Evolutionary conservation across 2,888 invertebrate species (phyloP).

Genomic region (Ornithoptera alexandrae): DNA sequence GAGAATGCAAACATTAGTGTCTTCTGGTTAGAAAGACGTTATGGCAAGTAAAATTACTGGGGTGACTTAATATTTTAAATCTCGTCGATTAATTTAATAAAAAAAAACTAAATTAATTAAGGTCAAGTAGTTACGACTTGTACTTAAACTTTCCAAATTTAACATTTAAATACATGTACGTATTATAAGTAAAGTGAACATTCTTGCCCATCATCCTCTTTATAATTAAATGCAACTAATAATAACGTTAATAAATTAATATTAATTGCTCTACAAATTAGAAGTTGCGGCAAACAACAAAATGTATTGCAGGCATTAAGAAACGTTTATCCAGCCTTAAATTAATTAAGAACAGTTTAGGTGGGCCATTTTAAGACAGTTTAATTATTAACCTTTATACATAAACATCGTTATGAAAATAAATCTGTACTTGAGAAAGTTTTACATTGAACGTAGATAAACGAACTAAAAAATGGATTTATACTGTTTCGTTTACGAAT

Average conservation of each 20-base stretch:
- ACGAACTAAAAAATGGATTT: not conserved
- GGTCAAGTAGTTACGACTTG: too few relatives aligned
- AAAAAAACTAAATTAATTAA: too few relatives aligned
- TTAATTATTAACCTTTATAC: conserved; percentile 3
- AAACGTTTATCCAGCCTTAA: not conserved
- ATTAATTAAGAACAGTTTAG: conserved; percentile 8
- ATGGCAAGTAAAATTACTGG: too few relatives aligned
- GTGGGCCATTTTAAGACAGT: conserved; percentile 1
- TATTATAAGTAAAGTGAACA: not conserved
- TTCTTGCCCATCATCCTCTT: not conserved
- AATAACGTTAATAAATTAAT: not conserved
- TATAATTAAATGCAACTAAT: not conserved
- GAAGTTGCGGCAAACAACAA: conserved; percentile 3
- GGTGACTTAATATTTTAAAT: too few relatives aligned
- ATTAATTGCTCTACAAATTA: conserved; percentile 10
- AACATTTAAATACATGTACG: too few relatives aligned
- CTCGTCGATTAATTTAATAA: too few relatives aligned
- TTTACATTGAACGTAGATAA: too few relatives aligned
- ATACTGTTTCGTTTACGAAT: too few relatives aligned
- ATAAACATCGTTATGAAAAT: conserved; percentile 1
- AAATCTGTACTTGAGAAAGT: not conserved
- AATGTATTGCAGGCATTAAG: conserved; percentile 13
- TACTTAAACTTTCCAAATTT: too few relatives aligned
- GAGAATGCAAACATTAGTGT: too few relatives aligned
- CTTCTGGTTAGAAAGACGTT: too few relatives aligned